Conservation (phyloP, 2,888 invertebrate genomes). For the Drosophila rubida region DNA sequence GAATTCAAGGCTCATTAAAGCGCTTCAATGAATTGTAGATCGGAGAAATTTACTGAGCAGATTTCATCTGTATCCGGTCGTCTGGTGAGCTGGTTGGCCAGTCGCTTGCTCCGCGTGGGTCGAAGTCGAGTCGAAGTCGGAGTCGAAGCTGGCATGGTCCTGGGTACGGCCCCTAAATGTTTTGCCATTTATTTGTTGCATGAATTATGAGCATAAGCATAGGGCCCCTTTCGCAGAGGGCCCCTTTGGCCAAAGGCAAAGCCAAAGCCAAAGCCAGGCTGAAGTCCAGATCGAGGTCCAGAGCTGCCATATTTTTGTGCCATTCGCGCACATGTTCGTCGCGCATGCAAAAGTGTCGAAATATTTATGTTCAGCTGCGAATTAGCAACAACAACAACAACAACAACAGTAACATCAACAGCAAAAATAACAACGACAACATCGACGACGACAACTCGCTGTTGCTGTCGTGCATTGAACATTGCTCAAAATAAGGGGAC, state of each 20-base stretch:
- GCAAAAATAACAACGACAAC: slow-evolving; percentile 25
- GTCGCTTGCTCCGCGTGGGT: slow-evolving; percentile 3
- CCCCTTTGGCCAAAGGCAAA: no score
- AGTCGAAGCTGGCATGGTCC: not conserved
- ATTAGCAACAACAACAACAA: slow-evolving; percentile 59
- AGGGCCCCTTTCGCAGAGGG: no score
- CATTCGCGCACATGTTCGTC: slow-evolving; percentile 71
- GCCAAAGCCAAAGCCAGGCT: no score
- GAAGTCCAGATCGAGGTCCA: slow-evolving; percentile 4
- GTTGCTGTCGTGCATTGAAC: slow-evolving; percentile 73
- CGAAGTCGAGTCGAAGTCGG: not conserved
- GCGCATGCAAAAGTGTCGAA: slow-evolving; percentile 79
- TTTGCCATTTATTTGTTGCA: slow-evolving; percentile 77
- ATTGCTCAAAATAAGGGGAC: slow-evolving; percentile 62
- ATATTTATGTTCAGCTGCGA: slow-evolving; percentile 78
- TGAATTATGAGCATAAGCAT: slow-evolving; percentile 82
- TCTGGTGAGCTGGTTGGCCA: not conserved
- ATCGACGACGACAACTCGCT: slow-evolving; percentile 43
- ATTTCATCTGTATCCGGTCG: slow-evolving; percentile 60
- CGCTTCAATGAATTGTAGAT: not conserved
- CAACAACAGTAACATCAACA: slow-evolving; percentile 48
- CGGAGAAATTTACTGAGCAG: slow-evolving; percentile 9
- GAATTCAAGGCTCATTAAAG: slow-evolving; percentile 37
- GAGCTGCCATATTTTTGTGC: slow-evolving; percentile 80
- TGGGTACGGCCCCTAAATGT: slow-evolving; percentile 10